Percentiles rank a stretch among this genome's conserved stretches.
These are phyloP conservation scores for Reticulitermes lucifugus DNA, from an alignment of 2,888 invertebrate genomes.

Conservation along the genomic window DNA sequence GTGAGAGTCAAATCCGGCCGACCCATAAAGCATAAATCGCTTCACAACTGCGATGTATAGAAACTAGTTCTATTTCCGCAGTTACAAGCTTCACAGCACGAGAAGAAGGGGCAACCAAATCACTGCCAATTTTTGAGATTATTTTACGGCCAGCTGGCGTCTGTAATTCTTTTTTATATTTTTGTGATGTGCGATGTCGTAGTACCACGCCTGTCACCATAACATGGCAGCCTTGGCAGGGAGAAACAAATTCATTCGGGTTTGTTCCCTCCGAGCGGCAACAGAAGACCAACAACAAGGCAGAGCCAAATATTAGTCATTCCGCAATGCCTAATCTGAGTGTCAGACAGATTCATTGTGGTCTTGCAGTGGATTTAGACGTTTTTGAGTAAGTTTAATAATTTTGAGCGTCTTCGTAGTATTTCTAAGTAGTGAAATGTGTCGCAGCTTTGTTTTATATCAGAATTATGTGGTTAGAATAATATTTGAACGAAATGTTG, in stretches of 20 bases:
- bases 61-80: neutral
- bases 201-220: neutral
- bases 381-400: too few relatives aligned
- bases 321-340: neutral
- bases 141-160: constrained; percentile 16
- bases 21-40: too few relatives aligned
- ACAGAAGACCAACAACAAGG: neutral
- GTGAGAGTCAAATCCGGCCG: too few relatives aligned
- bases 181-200: neutral
- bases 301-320: neutral
- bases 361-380: too few relatives aligned
- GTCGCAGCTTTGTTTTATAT: too few relatives aligned
- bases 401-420: too few relatives aligned
- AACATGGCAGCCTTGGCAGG: constrained; percentile 3
- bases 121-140: constrained; percentile 12
- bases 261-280: constrained; percentile 1
- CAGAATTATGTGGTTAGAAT: too few relatives aligned
- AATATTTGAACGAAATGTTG: too few relatives aligned
- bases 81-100: neutral
- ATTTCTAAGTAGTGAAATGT: too few relatives aligned
- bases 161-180: neutral
- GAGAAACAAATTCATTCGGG: neutral
- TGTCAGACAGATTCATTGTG: neutral
- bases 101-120: neutral
- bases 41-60: too few relatives aligned